These are phyloP conservation scores for Drosophila orosa DNA, from an alignment of 1,140 invertebrate species.

Conservation along the genomic window DNA sequence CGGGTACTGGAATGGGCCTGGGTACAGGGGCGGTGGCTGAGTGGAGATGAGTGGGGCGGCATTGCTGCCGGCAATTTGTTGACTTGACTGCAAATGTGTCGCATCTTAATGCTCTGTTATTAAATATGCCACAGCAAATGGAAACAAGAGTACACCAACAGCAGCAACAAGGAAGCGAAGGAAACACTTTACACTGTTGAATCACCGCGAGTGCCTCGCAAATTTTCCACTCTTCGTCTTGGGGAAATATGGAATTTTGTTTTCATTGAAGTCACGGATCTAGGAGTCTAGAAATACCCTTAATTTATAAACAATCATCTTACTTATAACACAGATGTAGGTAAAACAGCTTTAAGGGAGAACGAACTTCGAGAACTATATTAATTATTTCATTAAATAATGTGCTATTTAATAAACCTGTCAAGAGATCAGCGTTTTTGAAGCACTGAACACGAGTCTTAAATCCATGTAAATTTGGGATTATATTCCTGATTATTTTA, in stretches of 20 bases:
- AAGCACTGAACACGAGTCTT: too few species aligned
- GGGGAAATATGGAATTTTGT: background rate
- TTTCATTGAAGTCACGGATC: slow-evolving; percentile 6
- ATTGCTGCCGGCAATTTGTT: slow-evolving; percentile 77
- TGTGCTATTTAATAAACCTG: too few species aligned
- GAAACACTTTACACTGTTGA: slow-evolving; percentile 17
- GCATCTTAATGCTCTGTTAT: slow-evolving; percentile 76
- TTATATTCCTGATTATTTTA: too few species aligned
- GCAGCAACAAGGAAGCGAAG: slow-evolving; percentile 12
- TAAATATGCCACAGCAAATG: slow-evolving; percentile 67
- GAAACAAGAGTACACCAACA: slow-evolving; percentile 18
- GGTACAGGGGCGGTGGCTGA: background rate
- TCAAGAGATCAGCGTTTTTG: too few species aligned
- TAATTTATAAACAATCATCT: background rate
- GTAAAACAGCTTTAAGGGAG: background rate
- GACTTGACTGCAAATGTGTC: slow-evolving; percentile 79
- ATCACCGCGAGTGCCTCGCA: slow-evolving; percentile 23
- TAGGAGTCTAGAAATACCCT: background rate
- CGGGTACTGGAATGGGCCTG: background rate
- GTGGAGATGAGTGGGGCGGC: slow-evolving; percentile 11
- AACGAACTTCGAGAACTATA: too few species aligned
- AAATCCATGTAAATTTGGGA: too few species aligned
- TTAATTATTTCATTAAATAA: too few species aligned
- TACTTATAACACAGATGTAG: background rate
- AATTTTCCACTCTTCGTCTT: slow-evolving; percentile 11